Evolutionary conservation across 2,888 invertebrate species (phyloP).

Genomic region (Blomia tropicalis): DNA sequence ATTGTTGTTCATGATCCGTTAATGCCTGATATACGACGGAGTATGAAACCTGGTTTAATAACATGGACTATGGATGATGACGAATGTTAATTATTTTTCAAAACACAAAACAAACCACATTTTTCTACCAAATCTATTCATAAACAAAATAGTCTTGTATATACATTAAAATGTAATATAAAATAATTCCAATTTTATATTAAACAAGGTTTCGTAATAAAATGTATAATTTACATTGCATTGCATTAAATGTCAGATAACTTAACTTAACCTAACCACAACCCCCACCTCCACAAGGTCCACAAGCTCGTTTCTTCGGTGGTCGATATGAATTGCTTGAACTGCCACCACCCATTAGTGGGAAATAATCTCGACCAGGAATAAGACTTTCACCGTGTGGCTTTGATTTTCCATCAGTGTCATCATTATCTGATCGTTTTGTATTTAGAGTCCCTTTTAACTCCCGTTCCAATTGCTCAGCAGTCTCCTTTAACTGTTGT

Average conservation of each 20-base stretch:
- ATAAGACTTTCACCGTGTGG: neutral
- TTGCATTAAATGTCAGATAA: neutral
- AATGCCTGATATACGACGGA: slow-evolving; percentile 16
- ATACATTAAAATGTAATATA: too few relatives aligned
- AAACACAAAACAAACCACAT: neutral
- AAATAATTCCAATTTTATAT: too few relatives aligned
- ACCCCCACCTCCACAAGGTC: slow-evolving; percentile 19
- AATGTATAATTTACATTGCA: too few relatives aligned
- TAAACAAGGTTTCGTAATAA: too few relatives aligned
- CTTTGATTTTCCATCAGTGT: neutral
- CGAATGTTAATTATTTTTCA: slow-evolving; percentile 1
- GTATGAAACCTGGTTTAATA: slow-evolving; percentile 5
- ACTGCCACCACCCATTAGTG: slow-evolving; percentile 19
- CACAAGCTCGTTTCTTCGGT: neutral
- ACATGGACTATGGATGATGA: slow-evolving; percentile 21
- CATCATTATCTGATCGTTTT: neutral
- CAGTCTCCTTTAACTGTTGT: neutral
- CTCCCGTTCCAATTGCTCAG: neutral
- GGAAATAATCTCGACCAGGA: slow-evolving; percentile 8
- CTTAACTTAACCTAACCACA: neutral
- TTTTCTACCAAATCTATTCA: too few relatives aligned
- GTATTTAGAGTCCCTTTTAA: neutral
- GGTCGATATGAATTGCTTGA: slow-evolving; percentile 1
- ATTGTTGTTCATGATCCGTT: neutral
- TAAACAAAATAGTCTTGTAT: too few relatives aligned